Conservation (phyloP, 2,797 vertebrate species). For the Telmatherina bonti region DNA sequence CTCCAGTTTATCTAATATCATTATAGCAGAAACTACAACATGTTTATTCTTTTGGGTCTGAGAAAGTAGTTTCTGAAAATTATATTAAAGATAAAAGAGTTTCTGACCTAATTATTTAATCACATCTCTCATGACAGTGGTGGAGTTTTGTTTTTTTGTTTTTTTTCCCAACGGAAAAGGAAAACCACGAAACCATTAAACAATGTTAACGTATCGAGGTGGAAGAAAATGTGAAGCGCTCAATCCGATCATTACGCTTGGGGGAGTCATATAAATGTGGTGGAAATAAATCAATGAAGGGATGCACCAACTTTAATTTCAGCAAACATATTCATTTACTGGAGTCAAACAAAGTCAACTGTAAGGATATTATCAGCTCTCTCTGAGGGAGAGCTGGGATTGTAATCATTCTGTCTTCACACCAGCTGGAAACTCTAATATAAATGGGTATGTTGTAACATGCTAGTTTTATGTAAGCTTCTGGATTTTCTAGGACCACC, state of each 20-base stretch:
- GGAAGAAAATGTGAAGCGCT: constrained; percentile 72
- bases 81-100: constrained; percentile 20
- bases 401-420: background rate
- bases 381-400: constrained; percentile 39
- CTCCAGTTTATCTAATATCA: constrained; percentile 28
- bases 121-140: constrained; percentile 20
- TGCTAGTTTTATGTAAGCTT: background rate
- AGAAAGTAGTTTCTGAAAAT: constrained; percentile 21
- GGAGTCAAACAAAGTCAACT: constrained; percentile 66
- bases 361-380: constrained; percentile 54
- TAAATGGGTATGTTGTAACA: background rate
- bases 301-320: constrained; percentile 66
- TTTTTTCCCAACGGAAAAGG: constrained; percentile 21
- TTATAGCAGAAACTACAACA: constrained; percentile 6
- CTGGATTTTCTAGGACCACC: background rate
- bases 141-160: constrained; percentile 8
- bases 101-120: constrained; percentile 34
- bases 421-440: constrained; percentile 15
- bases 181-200: constrained; percentile 64
- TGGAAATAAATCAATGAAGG: constrained; percentile 73
- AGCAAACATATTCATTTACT: constrained; percentile 69
- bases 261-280: constrained; percentile 63
- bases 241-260: constrained; percentile 64
- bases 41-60: constrained; percentile 8
- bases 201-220: constrained; percentile 62